These are phyloP conservation scores for Spicauda simplicius DNA, from an alignment of 2,888 invertebrate species.

Conservation along the genomic window DNA sequence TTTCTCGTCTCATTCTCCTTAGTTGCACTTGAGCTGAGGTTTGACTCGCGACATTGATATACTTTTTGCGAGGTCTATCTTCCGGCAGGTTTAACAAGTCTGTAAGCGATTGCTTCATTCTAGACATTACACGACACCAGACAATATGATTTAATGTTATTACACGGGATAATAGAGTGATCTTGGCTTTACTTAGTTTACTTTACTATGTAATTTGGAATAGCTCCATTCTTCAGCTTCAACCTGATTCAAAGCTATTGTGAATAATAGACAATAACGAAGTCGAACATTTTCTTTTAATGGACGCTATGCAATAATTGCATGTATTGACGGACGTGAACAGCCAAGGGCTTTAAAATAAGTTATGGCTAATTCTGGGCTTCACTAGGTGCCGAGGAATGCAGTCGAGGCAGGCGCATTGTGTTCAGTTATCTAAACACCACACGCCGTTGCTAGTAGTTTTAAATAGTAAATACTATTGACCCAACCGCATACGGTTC, in stretches of 20 bases:
- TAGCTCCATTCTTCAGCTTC: conserved; percentile 2
- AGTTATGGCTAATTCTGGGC: conserved; percentile 67
- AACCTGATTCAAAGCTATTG: conserved; percentile 4
- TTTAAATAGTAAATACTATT: conserved; percentile 40
- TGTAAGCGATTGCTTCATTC: too few species aligned
- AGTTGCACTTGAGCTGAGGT: background rate
- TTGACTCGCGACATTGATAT: conserved; percentile 11
- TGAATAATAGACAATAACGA: conserved; percentile 14
- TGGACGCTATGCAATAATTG: conserved; percentile 25
- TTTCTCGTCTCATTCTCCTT: background rate
- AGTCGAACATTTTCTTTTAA: conserved; percentile 19
- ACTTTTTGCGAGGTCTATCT: conserved; percentile 20
- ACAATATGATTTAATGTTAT: too few species aligned
- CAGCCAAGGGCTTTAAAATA: conserved; percentile 60
- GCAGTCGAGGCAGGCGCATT: conserved; percentile 56
- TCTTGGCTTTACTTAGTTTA: background rate
- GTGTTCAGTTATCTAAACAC: conserved; percentile 74
- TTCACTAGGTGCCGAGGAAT: conserved; percentile 64
- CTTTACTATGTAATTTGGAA: background rate
- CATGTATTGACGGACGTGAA: conserved; percentile 20
- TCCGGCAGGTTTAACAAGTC: background rate
- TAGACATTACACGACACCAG: too few species aligned
- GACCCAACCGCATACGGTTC: conserved; percentile 31
- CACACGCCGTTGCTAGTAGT: conserved; percentile 47
- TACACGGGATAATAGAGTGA: conserved; percentile 2